Conservation (phyloP, 2,797 vertebrate genomes). For the Catharus ustulatus region DNA sequence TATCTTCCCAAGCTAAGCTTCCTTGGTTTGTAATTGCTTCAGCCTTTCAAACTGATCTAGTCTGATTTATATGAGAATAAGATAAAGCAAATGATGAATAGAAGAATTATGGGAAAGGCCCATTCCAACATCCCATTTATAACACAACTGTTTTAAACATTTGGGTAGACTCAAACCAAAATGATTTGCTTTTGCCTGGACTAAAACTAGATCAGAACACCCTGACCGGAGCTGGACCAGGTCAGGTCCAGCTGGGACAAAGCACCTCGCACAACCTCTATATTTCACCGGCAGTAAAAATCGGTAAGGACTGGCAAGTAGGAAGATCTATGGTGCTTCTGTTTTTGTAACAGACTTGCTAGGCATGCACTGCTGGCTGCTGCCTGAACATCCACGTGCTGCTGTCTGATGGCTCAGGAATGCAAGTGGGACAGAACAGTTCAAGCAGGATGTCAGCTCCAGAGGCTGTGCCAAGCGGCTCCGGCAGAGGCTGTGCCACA, state of each 20-base stretch:
- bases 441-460: neutral
- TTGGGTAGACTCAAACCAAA: neutral
- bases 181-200: neutral
- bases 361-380: neutral
- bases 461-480: neutral
- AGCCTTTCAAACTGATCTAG: neutral
- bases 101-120: neutral
- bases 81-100: neutral
- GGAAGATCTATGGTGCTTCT: neutral
- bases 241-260: neutral
- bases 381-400: neutral
- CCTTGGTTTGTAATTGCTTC: neutral
- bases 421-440: neutral
- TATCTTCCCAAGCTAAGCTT: neutral
- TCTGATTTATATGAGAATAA: neutral
- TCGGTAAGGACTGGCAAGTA: neutral
- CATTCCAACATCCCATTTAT: neutral
- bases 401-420: neutral
- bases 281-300: neutral
- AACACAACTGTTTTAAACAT: neutral
- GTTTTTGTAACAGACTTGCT: neutral
- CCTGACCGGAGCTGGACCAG: neutral
- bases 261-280: neutral
- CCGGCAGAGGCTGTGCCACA: neutral
- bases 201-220: neutral